A percentile compares a stretch with the other conserved stretches of the same genome.
phyloP scores from a whole-genome alignment of 2,888 invertebrate species.

The Dascillus cervinus region DNA sequence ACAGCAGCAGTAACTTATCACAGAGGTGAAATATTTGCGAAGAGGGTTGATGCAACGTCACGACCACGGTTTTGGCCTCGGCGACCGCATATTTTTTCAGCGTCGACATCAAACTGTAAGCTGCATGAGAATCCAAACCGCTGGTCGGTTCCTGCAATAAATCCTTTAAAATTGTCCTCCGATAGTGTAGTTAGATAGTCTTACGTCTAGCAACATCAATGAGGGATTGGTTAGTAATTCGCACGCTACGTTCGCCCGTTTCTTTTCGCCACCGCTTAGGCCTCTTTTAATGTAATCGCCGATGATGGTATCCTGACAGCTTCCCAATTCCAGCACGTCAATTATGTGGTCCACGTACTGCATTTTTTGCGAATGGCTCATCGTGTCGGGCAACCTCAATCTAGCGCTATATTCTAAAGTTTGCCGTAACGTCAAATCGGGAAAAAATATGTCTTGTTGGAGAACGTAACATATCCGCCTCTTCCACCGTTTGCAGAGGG shows the following conservation, averaged over 20 bases:
- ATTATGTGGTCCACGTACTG: conserved; percentile 71
- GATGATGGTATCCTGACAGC: conserved; percentile 71
- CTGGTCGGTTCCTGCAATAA: conserved; percentile 75
- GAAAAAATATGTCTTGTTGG: conserved; percentile 76
- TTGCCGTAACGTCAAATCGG: conserved; percentile 68
- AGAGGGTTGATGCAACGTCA: conserved; percentile 76
- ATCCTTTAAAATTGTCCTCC: too few species aligned
- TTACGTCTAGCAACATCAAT: conserved; percentile 71
- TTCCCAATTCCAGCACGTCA: conserved; percentile 63
- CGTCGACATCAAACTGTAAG: conserved; percentile 63
- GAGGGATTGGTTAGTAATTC: conserved; percentile 75
- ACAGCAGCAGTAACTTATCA: conserved; percentile 62
- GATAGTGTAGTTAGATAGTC: too few species aligned
- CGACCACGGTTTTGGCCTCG: conserved; percentile 70
- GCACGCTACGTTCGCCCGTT: conserved; percentile 74
- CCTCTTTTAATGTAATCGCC: conserved; percentile 69
- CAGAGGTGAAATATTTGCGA: conserved; percentile 80
- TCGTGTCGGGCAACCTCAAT: conserved; percentile 60
- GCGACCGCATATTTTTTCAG: conserved; percentile 66
- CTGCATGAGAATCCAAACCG: conserved; percentile 73
- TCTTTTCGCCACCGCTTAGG: conserved; percentile 76
- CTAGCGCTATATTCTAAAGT: conserved; percentile 59
- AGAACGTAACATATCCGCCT: conserved; percentile 73
- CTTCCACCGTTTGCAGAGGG: conserved; percentile 47
- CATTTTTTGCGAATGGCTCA: conserved; percentile 64